A percentile compares a stretch with the other conserved stretches of the same genome.
Conservation (phyloP, 2,797 vertebrate genomes). For the Scolopax bukidnonensis region DNA sequence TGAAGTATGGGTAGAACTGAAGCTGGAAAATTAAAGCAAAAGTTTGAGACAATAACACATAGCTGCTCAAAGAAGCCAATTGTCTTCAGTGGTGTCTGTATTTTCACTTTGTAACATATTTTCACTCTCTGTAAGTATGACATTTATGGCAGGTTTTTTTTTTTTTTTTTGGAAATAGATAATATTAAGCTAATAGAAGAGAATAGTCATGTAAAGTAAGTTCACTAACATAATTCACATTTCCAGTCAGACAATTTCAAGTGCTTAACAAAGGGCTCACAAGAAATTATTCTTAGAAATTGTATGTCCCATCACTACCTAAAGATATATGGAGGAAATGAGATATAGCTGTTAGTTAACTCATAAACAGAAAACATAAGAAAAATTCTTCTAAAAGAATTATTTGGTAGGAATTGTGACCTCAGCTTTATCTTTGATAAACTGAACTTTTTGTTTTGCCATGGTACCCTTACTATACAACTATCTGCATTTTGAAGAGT, state of each 20-base stretch:
- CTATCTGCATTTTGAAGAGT: not conserved
- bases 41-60: not conserved
- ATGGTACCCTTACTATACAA: not conserved
- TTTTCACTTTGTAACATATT: not conserved
- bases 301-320: not conserved
- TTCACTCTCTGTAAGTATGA: not conserved
- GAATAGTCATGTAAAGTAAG: not conserved
- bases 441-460: not conserved
- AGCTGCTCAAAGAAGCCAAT: not conserved
- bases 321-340: not conserved
- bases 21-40: not conserved
- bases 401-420: not conserved
- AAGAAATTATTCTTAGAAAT: constrained; percentile 1
- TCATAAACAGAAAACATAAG: not conserved
- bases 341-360: not conserved
- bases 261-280: not conserved
- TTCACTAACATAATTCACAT: constrained; percentile 6
- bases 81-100: not conserved
- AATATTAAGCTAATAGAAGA: constrained; percentile 9
- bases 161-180: not conserved
- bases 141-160: not conserved
- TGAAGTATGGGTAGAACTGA: not conserved
- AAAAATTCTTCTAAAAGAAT: not conserved
- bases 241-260: constrained; percentile 35
- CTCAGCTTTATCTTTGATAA: not conserved